Percentiles rank a stretch among this genome's conserved stretches.
Evolutionary conservation across 2,797 vertebrate genomes (phyloP).

Genomic region (Amblyraja radiata): DNA sequence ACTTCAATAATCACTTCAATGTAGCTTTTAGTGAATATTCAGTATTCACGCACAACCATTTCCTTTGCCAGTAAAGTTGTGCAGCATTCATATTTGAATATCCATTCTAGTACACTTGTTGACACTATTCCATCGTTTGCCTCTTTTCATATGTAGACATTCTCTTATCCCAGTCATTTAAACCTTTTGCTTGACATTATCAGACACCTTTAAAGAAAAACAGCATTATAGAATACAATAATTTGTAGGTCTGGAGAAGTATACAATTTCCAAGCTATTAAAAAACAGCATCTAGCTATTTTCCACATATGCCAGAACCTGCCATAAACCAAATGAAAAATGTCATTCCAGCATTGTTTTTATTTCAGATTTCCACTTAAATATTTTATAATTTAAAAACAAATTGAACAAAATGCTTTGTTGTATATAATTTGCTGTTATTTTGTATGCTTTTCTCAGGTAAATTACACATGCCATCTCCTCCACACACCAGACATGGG

Average conservation of each 20-base stretch:
- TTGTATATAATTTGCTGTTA: neutral
- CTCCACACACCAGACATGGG: neutral
- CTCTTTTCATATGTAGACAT: neutral
- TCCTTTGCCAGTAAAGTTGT: neutral
- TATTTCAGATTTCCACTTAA: too few relatives aligned
- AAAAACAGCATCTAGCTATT: too few relatives aligned
- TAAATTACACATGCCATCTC: neutral
- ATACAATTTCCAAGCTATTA: neutral
- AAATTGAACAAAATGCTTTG: neutral
- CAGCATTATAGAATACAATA: neutral
- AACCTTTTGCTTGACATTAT: neutral
- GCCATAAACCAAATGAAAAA: neutral
- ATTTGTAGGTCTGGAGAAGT: neutral
- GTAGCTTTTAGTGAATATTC: neutral
- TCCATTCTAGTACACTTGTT: neutral
- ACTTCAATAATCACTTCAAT: too few relatives aligned
- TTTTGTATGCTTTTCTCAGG: neutral
- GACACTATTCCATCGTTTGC: neutral
- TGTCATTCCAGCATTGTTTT: too few relatives aligned
- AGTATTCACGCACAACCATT: neutral
- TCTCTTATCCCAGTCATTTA: neutral
- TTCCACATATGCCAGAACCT: too few relatives aligned
- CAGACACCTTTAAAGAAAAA: neutral
- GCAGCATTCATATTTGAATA: neutral
- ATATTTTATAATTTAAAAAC: too few relatives aligned